Evolutionary conservation across 1,140 invertebrate species (phyloP), one percentile per base, ranked within the genome.

Genomic region (Papilio polyxenes): DNA sequence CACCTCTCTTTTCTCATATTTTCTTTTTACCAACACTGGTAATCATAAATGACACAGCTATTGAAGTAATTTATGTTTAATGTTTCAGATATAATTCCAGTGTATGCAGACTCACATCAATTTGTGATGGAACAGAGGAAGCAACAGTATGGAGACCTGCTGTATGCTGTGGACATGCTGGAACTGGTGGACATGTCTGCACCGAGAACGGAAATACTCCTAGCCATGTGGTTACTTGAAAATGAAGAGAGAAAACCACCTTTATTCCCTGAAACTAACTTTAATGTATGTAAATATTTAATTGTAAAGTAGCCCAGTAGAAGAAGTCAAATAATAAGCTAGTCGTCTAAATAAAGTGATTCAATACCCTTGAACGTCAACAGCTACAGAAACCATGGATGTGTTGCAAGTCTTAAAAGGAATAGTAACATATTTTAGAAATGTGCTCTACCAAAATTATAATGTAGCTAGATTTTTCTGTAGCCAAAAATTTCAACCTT

Each of bases 221-320:
- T 97, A 44, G 96, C 96, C 56, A 97, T 98, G 96, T 98, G 97
- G 96, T 91, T 97, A 10, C 89, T 98, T 20, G 96, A 97, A 88
- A 90, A 87, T 83, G 93, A 93, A 48, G 89, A 91, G 56, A 81
- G 83, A 11, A 89, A 85, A 51, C 91, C 93, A 56, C 90, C 90
- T 2, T 72, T 89, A 10, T 93, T 92, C 44, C 88, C 88, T 4
- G 91, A 93, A 65, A 94, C 89, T 62, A 90, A 90, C 75, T 92
- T 84, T 79, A 89, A 83, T 86, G 92, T 94, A 85, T 85, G 90
- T 86, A 31, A 51, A 82, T 37, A 77, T 23, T 49, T 80, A 13
- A 62, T 75, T 80, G 49, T 44, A 44, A 7, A 6, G 3, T 44
- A 6, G 40, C 40, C 40, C 7, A 7, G 4, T 44, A 44, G 4